Evolutionary conservation across 2,888 invertebrate genomes (phyloP).

Genomic region (Microdon myrmicae): DNA sequence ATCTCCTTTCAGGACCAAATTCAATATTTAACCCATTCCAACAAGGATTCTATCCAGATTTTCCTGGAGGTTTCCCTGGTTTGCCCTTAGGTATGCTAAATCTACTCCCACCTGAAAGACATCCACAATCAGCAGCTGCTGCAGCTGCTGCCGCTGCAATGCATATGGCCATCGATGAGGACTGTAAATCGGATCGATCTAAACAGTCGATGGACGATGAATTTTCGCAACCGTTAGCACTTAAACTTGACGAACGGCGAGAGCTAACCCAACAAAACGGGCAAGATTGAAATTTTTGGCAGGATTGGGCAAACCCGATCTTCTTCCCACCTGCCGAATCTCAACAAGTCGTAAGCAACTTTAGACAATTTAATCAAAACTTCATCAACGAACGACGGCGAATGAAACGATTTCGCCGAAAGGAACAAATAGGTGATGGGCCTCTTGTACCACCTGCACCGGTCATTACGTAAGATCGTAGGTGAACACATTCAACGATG

Average conservation of each 20-base stretch:
- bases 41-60: constrained; percentile 86
- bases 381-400: constrained; percentile 62
- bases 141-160: constrained; percentile 70
- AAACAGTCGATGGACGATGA: constrained; percentile 73
- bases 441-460: constrained; percentile 29
- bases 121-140: constrained; percentile 69
- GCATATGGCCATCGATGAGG: constrained; percentile 73
- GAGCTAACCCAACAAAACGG: constrained; percentile 79
- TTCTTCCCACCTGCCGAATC: constrained; percentile 61
- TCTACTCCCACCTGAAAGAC: constrained; percentile 78
- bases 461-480: constrained; percentile 43
- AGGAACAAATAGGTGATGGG: constrained; percentile 45
- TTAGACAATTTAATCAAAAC: constrained; percentile 63
- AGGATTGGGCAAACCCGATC: constrained; percentile 67
- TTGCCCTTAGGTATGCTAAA: constrained; percentile 88
- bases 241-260: constrained; percentile 72
- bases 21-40: constrained; percentile 81
- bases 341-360: constrained; percentile 51
- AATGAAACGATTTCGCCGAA: constrained; percentile 60
- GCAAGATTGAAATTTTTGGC: constrained; percentile 75
- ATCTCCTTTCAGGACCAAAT: constrained; percentile 72
- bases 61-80: constrained; percentile 79
- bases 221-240: constrained; percentile 68
- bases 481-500: too few relatives aligned
- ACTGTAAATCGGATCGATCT: constrained; percentile 74